A percentile compares a stretch with the other conserved stretches of the same genome.
Evolutionary conservation across 2,113 vertebrate genomes (phyloP).

Genomic region (Beaufortia kweichowensis): DNA sequence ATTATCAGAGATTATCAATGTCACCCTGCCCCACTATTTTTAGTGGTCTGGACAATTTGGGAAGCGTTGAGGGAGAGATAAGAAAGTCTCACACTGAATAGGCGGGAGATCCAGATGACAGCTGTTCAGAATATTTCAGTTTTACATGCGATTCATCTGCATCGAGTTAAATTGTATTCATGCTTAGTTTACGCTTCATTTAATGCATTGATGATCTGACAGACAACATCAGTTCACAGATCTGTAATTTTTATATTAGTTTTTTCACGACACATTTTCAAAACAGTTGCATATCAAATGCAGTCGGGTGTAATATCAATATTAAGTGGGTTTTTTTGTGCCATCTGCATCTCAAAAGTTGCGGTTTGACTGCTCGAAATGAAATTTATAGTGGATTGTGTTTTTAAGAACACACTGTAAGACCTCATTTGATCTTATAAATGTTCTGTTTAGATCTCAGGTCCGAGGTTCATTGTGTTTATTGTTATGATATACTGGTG

Average conservation of each 20-base stretch:
- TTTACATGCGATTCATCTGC: background rate
- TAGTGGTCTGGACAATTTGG: slow-evolving; percentile 65
- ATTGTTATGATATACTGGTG: slow-evolving; percentile 19
- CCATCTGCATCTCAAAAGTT: too few species aligned
- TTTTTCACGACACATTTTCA: background rate
- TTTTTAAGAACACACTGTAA: too few species aligned
- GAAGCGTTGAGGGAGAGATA: slow-evolving; percentile 53
- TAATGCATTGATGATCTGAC: background rate
- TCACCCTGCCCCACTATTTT: slow-evolving; percentile 68
- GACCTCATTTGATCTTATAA: too few species aligned
- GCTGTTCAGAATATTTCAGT: background rate
- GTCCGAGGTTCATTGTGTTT: too few species aligned
- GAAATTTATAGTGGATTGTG: too few species aligned
- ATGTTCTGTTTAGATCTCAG: too few species aligned
- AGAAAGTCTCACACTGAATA: background rate
- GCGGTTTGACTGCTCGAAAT: too few species aligned
- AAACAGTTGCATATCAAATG: background rate
- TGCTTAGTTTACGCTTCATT: background rate
- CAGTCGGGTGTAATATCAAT: too few species aligned
- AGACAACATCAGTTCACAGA: background rate
- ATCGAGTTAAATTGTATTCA: background rate
- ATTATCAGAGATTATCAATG: slow-evolving; percentile 75
- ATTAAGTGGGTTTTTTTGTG: too few species aligned
- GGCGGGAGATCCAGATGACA: background rate
- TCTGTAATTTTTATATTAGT: background rate